Evolutionary conservation across 92 coral and sea anemone genomes (phyloP).

Genomic region (Isaurus tuberculatus): DNA sequence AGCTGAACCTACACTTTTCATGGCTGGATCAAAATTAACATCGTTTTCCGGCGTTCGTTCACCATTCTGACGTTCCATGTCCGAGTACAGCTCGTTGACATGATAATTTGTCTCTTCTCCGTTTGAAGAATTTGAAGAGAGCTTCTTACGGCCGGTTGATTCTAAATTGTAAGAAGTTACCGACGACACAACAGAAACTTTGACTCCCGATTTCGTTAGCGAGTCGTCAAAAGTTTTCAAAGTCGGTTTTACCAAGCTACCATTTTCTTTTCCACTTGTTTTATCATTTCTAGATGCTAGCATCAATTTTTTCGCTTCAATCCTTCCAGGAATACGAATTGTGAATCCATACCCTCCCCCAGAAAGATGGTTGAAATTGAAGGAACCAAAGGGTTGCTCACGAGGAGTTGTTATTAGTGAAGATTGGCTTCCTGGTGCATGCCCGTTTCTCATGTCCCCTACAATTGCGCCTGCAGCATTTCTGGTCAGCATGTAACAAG

Average conservation of each 20-base stretch:
- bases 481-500: slow-evolving; percentile 85
- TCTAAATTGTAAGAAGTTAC: background rate
- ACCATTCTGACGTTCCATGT: background rate
- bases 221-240: slow-evolving; percentile 80
- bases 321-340: slow-evolving; percentile 80
- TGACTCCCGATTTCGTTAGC: slow-evolving; percentile 10
- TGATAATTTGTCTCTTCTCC: background rate
- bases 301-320: slow-evolving; percentile 22
- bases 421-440: slow-evolving; percentile 33
- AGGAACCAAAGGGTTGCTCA: slow-evolving; percentile 63
- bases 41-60: background rate
- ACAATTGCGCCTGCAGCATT: slow-evolving; percentile 46
- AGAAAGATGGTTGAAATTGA: slow-evolving; percentile 76
- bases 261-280: background rate
- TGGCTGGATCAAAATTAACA: background rate
- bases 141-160: background rate
- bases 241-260: slow-evolving; percentile 25
- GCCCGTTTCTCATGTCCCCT: slow-evolving; percentile 19
- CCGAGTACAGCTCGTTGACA: background rate
- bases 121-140: background rate
- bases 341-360: slow-evolving; percentile 90
- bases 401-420: slow-evolving; percentile 46
- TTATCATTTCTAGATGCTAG: slow-evolving; percentile 1
- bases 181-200: background rate
- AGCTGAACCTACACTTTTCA: background rate